phyloP scores from a whole-genome alignment of 2,113 vertebrate genomes.

The Ivindomyrus marchei region DNA sequence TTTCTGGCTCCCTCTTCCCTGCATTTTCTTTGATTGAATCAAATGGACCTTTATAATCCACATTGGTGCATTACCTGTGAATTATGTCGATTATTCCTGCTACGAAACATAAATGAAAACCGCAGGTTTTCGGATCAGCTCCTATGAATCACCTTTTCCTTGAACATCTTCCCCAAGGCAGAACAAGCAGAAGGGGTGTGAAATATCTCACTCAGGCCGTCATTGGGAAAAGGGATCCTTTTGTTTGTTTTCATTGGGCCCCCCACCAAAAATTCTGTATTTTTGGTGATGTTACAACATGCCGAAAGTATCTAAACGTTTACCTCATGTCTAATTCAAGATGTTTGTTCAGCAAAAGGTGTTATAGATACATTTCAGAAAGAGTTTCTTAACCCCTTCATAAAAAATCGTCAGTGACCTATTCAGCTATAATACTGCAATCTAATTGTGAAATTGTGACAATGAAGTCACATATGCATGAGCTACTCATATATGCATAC shows the following conservation, averaged over 20 bases:
- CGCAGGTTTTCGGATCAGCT: not conserved
- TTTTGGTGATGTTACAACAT: not conserved
- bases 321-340: constrained; percentile 18
- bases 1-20: not conserved
- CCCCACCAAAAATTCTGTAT: constrained; percentile 7
- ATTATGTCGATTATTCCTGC: constrained; percentile 4
- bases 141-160: not conserved
- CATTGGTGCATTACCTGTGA: not conserved
- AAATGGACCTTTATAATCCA: not conserved
- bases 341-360: constrained; percentile 10
- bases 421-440: not conserved
- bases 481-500: not conserved
- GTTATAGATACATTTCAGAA: not conserved
- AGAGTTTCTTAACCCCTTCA: not conserved
- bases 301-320: not conserved
- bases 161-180: constrained; percentile 7
- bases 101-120: constrained; percentile 8
- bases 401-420: not conserved
- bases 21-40: not conserved
- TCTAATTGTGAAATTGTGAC: not conserved
- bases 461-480: not conserved
- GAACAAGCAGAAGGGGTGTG: constrained; percentile 4
- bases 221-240: constrained; percentile 2
- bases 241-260: constrained; percentile 5
- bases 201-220: constrained; percentile 7